A percentile compares a stretch with the other conserved stretches of the same genome.
phyloP scores from a whole-genome alignment of 2,797 vertebrate genomes.

The Lithobates sylvaticus region DNA sequence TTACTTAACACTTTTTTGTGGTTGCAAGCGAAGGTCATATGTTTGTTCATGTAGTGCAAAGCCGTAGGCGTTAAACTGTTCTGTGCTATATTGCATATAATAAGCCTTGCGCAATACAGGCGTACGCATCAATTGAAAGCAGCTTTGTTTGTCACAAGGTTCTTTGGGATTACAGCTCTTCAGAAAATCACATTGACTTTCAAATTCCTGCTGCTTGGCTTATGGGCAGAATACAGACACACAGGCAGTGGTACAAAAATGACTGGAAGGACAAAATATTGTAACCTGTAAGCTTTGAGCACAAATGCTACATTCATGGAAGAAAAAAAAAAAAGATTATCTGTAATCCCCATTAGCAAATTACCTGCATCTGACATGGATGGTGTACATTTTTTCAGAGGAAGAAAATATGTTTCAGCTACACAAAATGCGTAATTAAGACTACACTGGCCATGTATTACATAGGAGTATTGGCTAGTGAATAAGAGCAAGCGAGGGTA shows the following conservation, averaged over 20 bases:
- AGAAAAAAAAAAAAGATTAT: slow-evolving; percentile 50
- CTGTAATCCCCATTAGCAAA: slow-evolving; percentile 58
- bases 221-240: slow-evolving; percentile 57
- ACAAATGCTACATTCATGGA: slow-evolving; percentile 41
- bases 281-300: slow-evolving; percentile 32
- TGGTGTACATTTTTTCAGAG: slow-evolving; percentile 26
- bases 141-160: slow-evolving; percentile 63
- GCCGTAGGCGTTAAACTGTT: slow-evolving; percentile 47
- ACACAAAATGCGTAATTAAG: slow-evolving; percentile 52
- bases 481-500: neutral
- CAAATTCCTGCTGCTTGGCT: slow-evolving; percentile 63
- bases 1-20: slow-evolving; percentile 33
- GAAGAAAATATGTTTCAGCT: slow-evolving; percentile 35
- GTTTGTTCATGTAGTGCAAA: slow-evolving; percentile 56
- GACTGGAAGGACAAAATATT: slow-evolving; percentile 45
- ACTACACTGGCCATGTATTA: slow-evolving; percentile 38
- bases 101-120: slow-evolving; percentile 48
- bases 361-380: slow-evolving; percentile 51
- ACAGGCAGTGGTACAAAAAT: slow-evolving; percentile 47
- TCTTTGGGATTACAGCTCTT: slow-evolving; percentile 57
- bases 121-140: slow-evolving; percentile 63
- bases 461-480: slow-evolving; percentile 53
- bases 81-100: slow-evolving; percentile 54
- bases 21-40: slow-evolving; percentile 63
- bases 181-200: slow-evolving; percentile 61